Evolutionary conservation across 1,140 invertebrate species (phyloP), one percentile per base, ranked within the genome.

Genomic region (Drosophila ananassae): DNA sequence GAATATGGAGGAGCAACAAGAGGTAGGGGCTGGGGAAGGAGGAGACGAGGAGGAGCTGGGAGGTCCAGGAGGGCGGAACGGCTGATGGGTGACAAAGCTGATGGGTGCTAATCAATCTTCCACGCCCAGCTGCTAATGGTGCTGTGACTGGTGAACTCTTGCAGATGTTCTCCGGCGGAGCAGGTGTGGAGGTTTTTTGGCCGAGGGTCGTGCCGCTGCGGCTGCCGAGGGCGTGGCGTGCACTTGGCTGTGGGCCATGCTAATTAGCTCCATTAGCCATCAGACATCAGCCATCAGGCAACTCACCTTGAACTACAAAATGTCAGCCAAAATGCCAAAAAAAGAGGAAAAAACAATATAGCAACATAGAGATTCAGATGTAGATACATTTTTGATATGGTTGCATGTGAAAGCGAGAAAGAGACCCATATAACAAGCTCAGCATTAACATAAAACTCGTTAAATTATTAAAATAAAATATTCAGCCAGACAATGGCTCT

Each of bases 261-360:
- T 74, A 77, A 82, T 82, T 82, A 74, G 55, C 50, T 73, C 17
- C 17, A 37, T 37, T 10, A 37, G 34, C 34, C 34, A 37, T 37
- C 34, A 37, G 32, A 8, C 9, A 32, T 32, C 32, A 32, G 54
- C 30, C 32, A 39, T 39, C 50, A 59, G 60, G 71, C 82, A 74
- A 87, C 62, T 83, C 46, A 67, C 83, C 83, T 87, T 87, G 83
- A 87, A 87, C 83, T 83, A 87, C 67, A 89, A 87, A 83, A 54
- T 78, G 72, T 79, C 68, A 69, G 72, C 50, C 48, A 46, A 64
- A 67, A 50, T 58, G 72, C 48, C 54, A 73, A 63, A 74, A 56
- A 56, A 30, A 52, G 17, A 46, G 4, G 44, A 24, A n/a, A 28
- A 41, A 46, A 17, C 17, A 34, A 22, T 8, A 30, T 48, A 44